These are phyloP conservation scores for Porites divaricata DNA, from an alignment of 92 coral and sea anemone genomes.

Conservation along the genomic window DNA sequence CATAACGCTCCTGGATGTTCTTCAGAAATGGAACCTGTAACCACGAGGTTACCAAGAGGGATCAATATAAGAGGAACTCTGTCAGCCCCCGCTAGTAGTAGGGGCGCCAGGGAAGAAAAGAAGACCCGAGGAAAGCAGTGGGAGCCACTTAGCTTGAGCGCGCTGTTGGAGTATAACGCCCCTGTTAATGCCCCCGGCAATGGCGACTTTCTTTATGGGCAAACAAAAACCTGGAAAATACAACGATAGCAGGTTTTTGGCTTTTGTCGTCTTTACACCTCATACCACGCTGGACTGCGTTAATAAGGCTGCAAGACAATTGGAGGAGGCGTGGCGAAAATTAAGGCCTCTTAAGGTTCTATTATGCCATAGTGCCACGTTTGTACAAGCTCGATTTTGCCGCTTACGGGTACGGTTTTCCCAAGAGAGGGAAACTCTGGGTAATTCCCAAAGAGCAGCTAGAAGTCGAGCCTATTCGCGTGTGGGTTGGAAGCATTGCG, in stretches of 20 bases:
- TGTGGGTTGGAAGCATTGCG: too few relatives aligned
- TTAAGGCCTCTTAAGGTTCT: too few relatives aligned
- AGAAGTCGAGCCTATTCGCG: too few relatives aligned
- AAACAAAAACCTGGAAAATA: constrained; percentile 62
- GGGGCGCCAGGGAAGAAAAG: constrained; percentile 53
- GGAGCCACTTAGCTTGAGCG: constrained; percentile 91
- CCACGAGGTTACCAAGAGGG: not conserved
- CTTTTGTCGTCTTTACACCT: not conserved
- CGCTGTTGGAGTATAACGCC: constrained; percentile 78
- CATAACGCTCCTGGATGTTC: constrained; percentile 75
- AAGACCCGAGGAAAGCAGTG: constrained; percentile 56
- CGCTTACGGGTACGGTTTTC: too few relatives aligned
- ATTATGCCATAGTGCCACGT: too few relatives aligned
- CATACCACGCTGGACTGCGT: too few relatives aligned
- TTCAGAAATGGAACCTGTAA: constrained; percentile 31
- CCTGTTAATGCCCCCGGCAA: constrained; percentile 62
- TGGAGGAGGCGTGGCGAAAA: too few relatives aligned
- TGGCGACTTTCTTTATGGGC: constrained; percentile 69
- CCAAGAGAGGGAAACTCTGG: too few relatives aligned
- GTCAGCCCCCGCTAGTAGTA: constrained; percentile 76
- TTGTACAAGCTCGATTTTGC: too few relatives aligned
- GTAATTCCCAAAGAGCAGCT: too few relatives aligned
- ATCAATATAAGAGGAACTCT: constrained; percentile 55
- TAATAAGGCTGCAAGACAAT: too few relatives aligned
- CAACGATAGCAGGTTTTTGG: not conserved